These are phyloP conservation scores for Sphaerophoria rueppellii DNA, from an alignment of 2,888 invertebrate genomes.

Conservation along the genomic window DNA sequence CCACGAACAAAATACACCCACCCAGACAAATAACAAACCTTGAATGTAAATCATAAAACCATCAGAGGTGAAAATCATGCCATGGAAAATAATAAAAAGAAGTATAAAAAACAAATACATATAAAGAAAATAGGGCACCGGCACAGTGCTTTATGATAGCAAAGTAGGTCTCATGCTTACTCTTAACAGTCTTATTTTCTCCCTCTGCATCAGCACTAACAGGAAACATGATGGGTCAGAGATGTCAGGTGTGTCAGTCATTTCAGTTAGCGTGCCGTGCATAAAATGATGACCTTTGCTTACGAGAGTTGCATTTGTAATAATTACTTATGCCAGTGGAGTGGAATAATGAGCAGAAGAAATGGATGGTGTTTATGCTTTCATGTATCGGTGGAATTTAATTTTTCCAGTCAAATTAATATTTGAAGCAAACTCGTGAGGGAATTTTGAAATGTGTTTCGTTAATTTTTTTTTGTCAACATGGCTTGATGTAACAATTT, in stretches of 20 bases:
- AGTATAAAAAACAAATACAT: background rate
- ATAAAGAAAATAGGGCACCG: constrained; percentile 1
- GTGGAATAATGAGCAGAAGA: background rate
- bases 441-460: too few relatives aligned
- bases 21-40: constrained; percentile 61
- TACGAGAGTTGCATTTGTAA: constrained; percentile 37
- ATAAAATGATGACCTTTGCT: constrained; percentile 50
- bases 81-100: constrained; percentile 16
- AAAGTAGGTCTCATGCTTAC: constrained; percentile 55
- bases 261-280: constrained; percentile 48
- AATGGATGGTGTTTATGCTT: constrained; percentile 1
- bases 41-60: constrained; percentile 60
- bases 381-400: background rate
- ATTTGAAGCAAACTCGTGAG: too few relatives aligned
- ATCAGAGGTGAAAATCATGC: constrained; percentile 63
- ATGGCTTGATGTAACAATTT: too few relatives aligned
- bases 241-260: constrained; percentile 49
- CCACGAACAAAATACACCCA: constrained; percentile 46
- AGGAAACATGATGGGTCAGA: constrained; percentile 42
- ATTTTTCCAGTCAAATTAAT: background rate
- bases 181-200: constrained; percentile 46
- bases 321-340: constrained; percentile 24
- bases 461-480: too few relatives aligned
- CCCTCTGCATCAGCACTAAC: constrained; percentile 17
- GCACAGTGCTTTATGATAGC: constrained; percentile 54